Base-by-base conservation (phyloP, 2,113 vertebrate genomes). In the Clarias gariepinus region DNA sequence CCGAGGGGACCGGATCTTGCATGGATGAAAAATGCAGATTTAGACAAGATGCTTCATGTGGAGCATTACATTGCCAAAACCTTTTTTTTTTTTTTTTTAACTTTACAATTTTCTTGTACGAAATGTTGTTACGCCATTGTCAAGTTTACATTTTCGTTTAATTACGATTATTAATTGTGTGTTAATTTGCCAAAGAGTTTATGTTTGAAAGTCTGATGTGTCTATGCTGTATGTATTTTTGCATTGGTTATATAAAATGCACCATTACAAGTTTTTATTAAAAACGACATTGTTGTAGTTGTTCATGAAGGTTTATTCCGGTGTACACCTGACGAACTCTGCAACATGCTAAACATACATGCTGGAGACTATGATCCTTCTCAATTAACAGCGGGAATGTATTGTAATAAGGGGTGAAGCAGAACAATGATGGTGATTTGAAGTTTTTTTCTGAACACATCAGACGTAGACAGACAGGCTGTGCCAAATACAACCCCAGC, bases 161-260 rank as follows among this genome's bases (percentile, higher is more conserved):
- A 84, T 89, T 82, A 71, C 57, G 78, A 83, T 82, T 52, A 89
- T 89, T 81, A 85, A 83, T 33, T 87, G 82, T 85, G 84, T 93
- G 89, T 81, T 94, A 89, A 88, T 90, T 92, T 94, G 93, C 95
- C 95, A 96, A 96, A 96, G 95, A 95, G 83, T 88, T 93, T 55
- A 33, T 36, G 90, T 86, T 88, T 89, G 78, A 81, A 81, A 81
- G 47, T 81, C 82, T 74, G 47, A 90, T 88, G 83, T 88, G 81
- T 86, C 64, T 89, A 82, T 84, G 78, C 68, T 87, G 69, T 91
- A 84, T 63, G 25, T 47, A 81, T 78, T 83, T 88, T 87, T 88
- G 78, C 68, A 69, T 82, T 88, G 83, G 87, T 86, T 86, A 88
- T 86, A 89, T 87, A 83, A 77, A 84, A 87, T 88, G 47, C 76